phyloP scores from a whole-genome alignment of 2,888 invertebrate genomes.

The Nudaria mundana region DNA sequence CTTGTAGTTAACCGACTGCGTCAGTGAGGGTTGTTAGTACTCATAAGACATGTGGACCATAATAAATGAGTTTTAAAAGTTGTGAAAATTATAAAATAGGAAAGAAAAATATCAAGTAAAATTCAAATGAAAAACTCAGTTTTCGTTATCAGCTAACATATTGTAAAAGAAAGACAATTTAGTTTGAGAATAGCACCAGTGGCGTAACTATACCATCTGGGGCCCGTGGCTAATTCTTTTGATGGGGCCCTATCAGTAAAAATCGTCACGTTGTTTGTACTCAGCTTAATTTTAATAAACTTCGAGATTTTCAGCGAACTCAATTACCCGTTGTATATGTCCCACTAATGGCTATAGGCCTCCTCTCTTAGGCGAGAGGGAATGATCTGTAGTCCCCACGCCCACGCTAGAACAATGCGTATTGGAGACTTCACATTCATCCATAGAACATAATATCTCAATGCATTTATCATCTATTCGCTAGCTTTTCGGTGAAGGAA shows the following conservation, averaged over 20 bases:
- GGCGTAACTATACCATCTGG: not conserved
- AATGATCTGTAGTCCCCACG: too few species aligned
- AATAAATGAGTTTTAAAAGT: too few species aligned
- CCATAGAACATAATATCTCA: too few species aligned
- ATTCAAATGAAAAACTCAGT: too few species aligned
- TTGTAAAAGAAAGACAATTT: too few species aligned
- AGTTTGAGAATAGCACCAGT: not conserved
- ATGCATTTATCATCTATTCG: constrained; percentile 3
- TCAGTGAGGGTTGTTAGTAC: too few species aligned
- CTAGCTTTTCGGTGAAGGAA: constrained; percentile 5
- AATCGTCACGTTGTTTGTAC: constrained; percentile 8
- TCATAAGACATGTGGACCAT: too few species aligned
- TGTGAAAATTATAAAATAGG: too few species aligned
- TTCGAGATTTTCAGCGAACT: constrained; percentile 1
- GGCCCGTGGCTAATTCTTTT: constrained; percentile 2
- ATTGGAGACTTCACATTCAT: constrained; percentile 7
- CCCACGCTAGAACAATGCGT: constrained; percentile 3
- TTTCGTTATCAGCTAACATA: too few species aligned
- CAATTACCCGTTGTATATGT: not conserved
- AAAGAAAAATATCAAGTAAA: too few species aligned
- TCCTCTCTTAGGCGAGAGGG: constrained; percentile 10
- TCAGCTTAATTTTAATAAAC: constrained; percentile 5
- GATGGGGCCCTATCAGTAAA: constrained; percentile 5
- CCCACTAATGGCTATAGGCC: not conserved
- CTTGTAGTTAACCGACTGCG: too few species aligned